phyloP scores from a whole-genome alignment of 1,140 invertebrate species.

The Anoplolepis gracilipes region DNA sequence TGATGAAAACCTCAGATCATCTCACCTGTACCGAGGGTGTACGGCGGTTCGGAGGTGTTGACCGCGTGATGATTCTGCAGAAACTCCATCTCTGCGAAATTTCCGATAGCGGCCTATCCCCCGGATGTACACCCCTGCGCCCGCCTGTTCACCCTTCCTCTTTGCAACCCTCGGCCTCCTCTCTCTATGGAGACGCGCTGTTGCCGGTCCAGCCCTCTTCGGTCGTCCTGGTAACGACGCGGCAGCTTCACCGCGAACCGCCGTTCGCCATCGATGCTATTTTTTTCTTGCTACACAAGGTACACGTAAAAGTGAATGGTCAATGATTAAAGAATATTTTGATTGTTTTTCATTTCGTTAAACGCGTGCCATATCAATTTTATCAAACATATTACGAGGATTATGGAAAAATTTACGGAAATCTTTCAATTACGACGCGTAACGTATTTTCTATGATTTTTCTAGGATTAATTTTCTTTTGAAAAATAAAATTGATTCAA shows the following conservation, averaged over 20 bases:
- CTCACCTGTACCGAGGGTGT: constrained; percentile 84
- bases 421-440: not conserved
- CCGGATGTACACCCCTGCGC: constrained; percentile 80
- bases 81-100: constrained; percentile 86
- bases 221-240: constrained; percentile 83
- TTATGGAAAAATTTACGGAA: not conserved
- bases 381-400: not conserved
- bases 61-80: constrained; percentile 85
- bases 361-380: not conserved
- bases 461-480: not conserved
- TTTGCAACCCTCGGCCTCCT: constrained; percentile 67
- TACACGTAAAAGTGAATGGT: not conserved
- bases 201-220: constrained; percentile 83
- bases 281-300: constrained; percentile 3
- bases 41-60: constrained; percentile 84
- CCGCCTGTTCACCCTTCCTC: constrained; percentile 70
- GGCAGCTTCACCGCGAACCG: constrained; percentile 61
- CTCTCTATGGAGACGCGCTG: constrained; percentile 76
- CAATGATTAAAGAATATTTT: not conserved
- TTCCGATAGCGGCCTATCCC: constrained; percentile 78
- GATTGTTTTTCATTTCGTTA: not conserved
- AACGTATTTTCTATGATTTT: not conserved
- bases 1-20: not conserved
- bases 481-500: not conserved
- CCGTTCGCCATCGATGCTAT: constrained; percentile 37